These are phyloP conservation scores for Terebella lapidaria DNA, from an alignment of 2,888 invertebrate genomes.

Conservation along the genomic window DNA sequence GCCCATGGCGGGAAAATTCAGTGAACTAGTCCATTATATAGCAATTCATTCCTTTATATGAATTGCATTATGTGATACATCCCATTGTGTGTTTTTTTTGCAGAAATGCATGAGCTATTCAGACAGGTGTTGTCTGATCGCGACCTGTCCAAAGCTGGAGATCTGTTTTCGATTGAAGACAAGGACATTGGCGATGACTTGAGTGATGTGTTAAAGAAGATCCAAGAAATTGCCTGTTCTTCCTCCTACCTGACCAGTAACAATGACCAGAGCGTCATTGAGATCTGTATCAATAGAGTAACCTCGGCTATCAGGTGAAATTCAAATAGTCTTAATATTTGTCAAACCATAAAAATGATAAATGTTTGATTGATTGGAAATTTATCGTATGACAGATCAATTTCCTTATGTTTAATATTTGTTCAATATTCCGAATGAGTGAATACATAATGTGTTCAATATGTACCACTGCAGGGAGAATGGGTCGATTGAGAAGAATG, in stretches of 20 bases:
- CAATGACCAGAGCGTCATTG: constrained; percentile 90
- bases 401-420: background rate
- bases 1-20: no score
- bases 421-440: background rate
- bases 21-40: no score
- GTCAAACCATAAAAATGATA: no score
- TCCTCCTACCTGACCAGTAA: constrained; percentile 79
- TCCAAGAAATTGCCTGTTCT: constrained; percentile 71
- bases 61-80: no score
- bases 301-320: constrained; percentile 80
- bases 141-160: constrained; percentile 83
- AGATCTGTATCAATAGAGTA: constrained; percentile 86
- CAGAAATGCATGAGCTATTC: constrained; percentile 91
- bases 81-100: no score
- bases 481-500: constrained; percentile 78
- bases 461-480: constrained; percentile 71
- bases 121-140: constrained; percentile 83
- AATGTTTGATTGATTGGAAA: no score
- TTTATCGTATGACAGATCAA: no score
- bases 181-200: constrained; percentile 63
- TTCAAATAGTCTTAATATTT: no score
- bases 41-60: no score
- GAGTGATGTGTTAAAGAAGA: constrained; percentile 66
- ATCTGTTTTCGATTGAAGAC: constrained; percentile 83
- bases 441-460: background rate